These are phyloP conservation scores for Cydia pomonella DNA, from an alignment of 1,140 invertebrate genomes.

Conservation along the genomic window DNA sequence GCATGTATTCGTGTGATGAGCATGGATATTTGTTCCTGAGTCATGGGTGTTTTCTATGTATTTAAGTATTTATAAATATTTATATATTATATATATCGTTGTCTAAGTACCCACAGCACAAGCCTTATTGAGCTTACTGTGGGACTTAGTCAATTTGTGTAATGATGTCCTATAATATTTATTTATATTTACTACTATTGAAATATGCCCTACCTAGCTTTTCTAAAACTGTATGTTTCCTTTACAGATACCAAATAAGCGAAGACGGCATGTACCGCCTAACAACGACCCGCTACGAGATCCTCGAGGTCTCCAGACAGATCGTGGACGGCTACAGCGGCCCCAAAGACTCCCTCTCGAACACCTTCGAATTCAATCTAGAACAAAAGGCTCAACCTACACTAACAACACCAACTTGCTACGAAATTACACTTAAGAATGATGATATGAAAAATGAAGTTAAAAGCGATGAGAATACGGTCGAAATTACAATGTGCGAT, in stretches of 20 bases:
- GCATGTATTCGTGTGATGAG: too few species aligned
- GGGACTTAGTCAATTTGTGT: too few species aligned
- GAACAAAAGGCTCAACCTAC: constrained; percentile 55
- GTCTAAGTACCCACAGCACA: too few species aligned
- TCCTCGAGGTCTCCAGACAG: constrained; percentile 86
- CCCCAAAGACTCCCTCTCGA: constrained; percentile 63
- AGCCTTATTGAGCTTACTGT: too few species aligned
- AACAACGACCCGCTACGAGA: constrained; percentile 89
- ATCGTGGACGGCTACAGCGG: constrained; percentile 75
- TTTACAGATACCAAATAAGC: constrained; percentile 84
- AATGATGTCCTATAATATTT: too few species aligned
- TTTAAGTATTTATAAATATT: too few species aligned
- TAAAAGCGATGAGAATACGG: constrained; percentile 40
- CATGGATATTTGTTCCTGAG: too few species aligned
- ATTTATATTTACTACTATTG: too few species aligned
- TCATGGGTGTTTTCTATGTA: too few species aligned
- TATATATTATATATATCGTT: too few species aligned
- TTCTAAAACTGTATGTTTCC: too few species aligned
- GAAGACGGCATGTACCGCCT: constrained; percentile 88
- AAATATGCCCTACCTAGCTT: too few species aligned
- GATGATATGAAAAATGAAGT: constrained; percentile 45
- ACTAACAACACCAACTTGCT: constrained; percentile 48
- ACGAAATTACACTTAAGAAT: constrained; percentile 57
- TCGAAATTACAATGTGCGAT: constrained; percentile 70
- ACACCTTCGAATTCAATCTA: constrained; percentile 67